Evolutionary conservation across 2,888 invertebrate genomes (phyloP).

Genomic region (Caenorhabditis sp.): DNA sequence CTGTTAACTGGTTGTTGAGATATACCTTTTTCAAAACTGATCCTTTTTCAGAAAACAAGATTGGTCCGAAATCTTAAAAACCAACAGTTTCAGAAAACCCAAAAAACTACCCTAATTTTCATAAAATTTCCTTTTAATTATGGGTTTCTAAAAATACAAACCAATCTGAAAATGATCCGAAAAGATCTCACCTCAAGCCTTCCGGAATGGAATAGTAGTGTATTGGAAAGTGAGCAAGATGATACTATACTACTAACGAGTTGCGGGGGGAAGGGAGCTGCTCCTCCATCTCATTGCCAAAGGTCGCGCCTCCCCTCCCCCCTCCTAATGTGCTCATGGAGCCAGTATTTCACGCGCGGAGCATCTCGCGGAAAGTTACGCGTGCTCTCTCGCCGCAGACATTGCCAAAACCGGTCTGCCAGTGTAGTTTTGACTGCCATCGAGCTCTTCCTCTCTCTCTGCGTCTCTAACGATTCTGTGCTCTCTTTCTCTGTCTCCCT

Average conservation of each 20-base stretch:
- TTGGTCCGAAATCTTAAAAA: too few relatives aligned
- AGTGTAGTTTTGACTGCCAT: not conserved
- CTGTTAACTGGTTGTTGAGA: too few relatives aligned
- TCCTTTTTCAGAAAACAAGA: too few relatives aligned
- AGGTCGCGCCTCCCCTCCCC: slow-evolving; percentile 28
- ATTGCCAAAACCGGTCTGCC: slow-evolving; percentile 1
- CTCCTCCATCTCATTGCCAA: slow-evolving; percentile 32
- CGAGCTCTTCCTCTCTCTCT: slow-evolving; percentile 13
- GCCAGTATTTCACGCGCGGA: slow-evolving; percentile 57
- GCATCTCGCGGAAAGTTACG: not conserved
- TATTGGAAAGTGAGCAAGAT: not conserved
- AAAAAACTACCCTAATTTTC: too few relatives aligned
- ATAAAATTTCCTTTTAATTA: too few relatives aligned
- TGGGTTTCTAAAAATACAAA: too few relatives aligned
- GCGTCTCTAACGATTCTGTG: not conserved
- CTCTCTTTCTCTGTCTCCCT: slow-evolving; percentile 3
- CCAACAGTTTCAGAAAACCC: too few relatives aligned
- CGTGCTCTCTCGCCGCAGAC: too few relatives aligned
- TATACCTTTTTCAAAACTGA: too few relatives aligned
- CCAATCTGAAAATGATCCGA: too few relatives aligned
- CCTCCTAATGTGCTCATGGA: not conserved
- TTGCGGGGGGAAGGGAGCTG: not conserved
- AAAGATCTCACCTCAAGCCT: too few relatives aligned
- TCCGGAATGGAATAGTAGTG: too few relatives aligned
- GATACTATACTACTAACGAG: not conserved